Evolutionary conservation across 2,888 invertebrate species (phyloP).

Genomic region (Lycia hirtaria): DNA sequence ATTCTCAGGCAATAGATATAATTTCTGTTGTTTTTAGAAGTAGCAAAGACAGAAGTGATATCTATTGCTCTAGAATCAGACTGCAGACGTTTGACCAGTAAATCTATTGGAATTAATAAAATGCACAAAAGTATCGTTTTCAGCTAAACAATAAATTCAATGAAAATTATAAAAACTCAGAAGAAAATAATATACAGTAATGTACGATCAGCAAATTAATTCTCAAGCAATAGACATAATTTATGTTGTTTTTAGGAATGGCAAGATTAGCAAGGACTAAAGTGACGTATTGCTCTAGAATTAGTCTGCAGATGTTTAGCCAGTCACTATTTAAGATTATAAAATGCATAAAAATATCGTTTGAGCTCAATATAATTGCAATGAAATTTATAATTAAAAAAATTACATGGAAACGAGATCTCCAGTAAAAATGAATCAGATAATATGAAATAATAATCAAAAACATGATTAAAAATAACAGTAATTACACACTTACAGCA

Average conservation of each 20-base stretch:
- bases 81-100: background rate
- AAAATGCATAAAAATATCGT: background rate
- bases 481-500: too few relatives aligned
- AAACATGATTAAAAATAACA: background rate
- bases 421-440: background rate
- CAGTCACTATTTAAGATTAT: background rate
- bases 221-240: background rate
- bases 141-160: background rate
- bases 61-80: background rate
- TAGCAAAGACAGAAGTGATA: background rate
- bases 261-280: background rate
- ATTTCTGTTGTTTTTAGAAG: background rate
- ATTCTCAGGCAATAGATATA: background rate
- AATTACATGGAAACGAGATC: constrained; percentile 4
- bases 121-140: background rate
- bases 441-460: background rate
- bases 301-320: background rate
- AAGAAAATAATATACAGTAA: background rate
- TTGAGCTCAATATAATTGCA: background rate
- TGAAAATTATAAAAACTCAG: background rate
- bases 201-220: background rate
- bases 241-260: background rate
- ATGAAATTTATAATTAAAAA: background rate
- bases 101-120: background rate
- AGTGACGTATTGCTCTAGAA: background rate